A percentile compares a stretch with the other conserved stretches of the same genome.
Evolutionary conservation across 2,888 invertebrate genomes (phyloP).

Genomic region (Sesia apiformis): DNA sequence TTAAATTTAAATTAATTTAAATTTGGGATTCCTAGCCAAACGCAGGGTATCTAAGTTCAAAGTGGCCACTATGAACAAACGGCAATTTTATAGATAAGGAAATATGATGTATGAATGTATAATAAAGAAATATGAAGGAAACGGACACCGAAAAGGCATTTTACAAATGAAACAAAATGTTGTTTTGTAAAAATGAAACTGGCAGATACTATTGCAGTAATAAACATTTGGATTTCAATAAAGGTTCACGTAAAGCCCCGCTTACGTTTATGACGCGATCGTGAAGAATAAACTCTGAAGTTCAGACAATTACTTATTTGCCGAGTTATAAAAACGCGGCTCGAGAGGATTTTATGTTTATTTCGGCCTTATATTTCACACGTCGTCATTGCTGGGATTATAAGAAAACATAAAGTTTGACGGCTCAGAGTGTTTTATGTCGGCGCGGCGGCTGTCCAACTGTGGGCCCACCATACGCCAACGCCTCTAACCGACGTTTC

Average conservation of each 20-base stretch:
- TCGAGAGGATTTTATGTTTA: constrained; percentile 45
- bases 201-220: neutral
- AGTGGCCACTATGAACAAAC: no score
- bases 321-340: constrained; percentile 45
- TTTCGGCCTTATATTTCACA: constrained; percentile 51
- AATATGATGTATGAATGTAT: no score
- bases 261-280: constrained; percentile 40
- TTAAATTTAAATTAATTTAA: no score
- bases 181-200: no score
- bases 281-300: constrained; percentile 34
- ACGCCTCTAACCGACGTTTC: neutral
- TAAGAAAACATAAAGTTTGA: constrained; percentile 46
- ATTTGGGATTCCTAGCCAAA: no score
- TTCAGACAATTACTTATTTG: constrained; percentile 54
- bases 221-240: constrained; percentile 26
- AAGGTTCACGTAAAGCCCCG: constrained; percentile 28
- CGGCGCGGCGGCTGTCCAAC: constrained; percentile 4
- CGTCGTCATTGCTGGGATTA: constrained; percentile 44
- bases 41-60: no score
- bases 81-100: no score
- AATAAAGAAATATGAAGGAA: no score
- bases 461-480: neutral
- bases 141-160: no score
- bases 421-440: constrained; percentile 32
- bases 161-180: no score